Evolutionary conservation across 2,888 invertebrate species (phyloP).

Genomic region (Caenorhabditis afra): DNA sequence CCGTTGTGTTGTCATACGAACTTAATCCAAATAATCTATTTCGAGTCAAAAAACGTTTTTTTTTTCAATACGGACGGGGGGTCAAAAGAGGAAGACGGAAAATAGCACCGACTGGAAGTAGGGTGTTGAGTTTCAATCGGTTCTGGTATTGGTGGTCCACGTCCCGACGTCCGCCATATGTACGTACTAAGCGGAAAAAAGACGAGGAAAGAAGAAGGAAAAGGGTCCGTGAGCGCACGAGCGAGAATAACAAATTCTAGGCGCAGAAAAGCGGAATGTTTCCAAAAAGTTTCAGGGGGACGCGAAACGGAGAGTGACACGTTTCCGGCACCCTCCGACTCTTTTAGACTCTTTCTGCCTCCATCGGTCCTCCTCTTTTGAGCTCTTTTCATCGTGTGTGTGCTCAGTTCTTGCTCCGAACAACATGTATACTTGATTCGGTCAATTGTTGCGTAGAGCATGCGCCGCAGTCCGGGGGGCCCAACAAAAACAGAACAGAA

Average conservation of each 20-base stretch:
- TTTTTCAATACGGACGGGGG: constrained; percentile 1
- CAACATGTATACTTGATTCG: constrained; percentile 33
- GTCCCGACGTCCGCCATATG: constrained; percentile 25
- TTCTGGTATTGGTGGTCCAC: constrained; percentile 6
- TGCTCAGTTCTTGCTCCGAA: constrained; percentile 15
- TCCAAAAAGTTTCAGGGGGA: constrained; percentile 51
- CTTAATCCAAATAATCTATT: constrained; percentile 19
- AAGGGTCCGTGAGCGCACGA: constrained; percentile 11
- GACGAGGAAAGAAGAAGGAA: not conserved
- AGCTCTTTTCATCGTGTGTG: constrained; percentile 47
- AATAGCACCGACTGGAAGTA: constrained; percentile 9
- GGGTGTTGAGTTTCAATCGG: constrained; percentile 33
- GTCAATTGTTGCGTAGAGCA: constrained; percentile 27
- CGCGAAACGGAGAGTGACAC: constrained; percentile 38
- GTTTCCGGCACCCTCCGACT: constrained; percentile 36
- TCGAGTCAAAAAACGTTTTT: no score
- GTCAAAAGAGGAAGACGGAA: constrained; percentile 1
- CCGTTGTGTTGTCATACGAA: not conserved
- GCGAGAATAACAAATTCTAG: constrained; percentile 34
- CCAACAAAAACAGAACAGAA: constrained; percentile 21
- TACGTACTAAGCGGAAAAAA: constrained; percentile 21
- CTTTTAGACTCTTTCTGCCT: constrained; percentile 24
- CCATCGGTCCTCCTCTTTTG: constrained; percentile 9
- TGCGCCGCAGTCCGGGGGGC: not conserved
- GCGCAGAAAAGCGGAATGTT: constrained; percentile 47